These are phyloP conservation scores for Neoniphon sammara DNA, from an alignment of 2,797 vertebrate species.

Conservation along the genomic window DNA sequence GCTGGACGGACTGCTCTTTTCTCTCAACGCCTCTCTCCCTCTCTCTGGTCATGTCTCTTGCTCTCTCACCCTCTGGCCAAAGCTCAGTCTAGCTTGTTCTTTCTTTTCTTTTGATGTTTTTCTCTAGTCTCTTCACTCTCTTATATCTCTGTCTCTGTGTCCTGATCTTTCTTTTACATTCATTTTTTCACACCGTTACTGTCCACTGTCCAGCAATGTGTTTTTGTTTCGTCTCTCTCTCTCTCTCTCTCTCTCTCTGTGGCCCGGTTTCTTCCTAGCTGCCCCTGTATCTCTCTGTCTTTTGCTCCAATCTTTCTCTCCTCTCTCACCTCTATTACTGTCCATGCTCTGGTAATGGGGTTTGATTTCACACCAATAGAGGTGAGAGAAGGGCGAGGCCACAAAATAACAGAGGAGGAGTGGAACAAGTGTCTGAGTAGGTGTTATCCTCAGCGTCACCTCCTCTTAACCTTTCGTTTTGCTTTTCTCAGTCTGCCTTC, in stretches of 20 bases:
- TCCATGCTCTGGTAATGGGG: slow-evolving; percentile 1
- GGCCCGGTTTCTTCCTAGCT: too few relatives aligned
- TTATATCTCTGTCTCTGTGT: neutral
- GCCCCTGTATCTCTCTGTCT: neutral
- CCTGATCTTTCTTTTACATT: neutral
- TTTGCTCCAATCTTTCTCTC: neutral
- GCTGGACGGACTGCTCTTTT: slow-evolving; percentile 30
- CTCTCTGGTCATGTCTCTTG: neutral
- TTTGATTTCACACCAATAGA: too few relatives aligned
- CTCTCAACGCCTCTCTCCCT: neutral
- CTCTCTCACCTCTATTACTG: neutral
- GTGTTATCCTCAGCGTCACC: neutral
- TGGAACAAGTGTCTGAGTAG: neutral
- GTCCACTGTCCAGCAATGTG: neutral
- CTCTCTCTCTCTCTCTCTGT: neutral
- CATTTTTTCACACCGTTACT: neutral
- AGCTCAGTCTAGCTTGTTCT: neutral
- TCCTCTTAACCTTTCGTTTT: neutral
- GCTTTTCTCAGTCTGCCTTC: neutral
- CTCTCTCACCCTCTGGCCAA: neutral
- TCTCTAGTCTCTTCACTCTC: neutral
- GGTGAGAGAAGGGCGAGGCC: too few relatives aligned
- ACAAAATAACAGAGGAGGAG: neutral
- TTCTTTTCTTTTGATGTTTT: neutral
- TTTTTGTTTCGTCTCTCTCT: neutral